These are phyloP conservation scores for Calephelis perditalis DNA, from an alignment of 2,888 invertebrate species.

Conservation along the genomic window DNA sequence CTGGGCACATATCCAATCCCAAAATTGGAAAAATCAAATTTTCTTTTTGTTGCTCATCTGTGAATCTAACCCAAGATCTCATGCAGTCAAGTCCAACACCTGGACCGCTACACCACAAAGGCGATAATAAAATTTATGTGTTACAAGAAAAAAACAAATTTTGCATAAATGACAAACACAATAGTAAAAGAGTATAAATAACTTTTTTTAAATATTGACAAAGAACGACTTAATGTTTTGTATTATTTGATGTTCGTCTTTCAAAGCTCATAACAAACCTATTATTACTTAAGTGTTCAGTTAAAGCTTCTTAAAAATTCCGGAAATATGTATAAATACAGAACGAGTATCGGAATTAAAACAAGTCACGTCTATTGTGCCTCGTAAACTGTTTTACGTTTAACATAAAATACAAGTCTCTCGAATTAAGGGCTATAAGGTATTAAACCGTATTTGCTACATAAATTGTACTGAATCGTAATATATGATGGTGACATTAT, in stretches of 20 bases:
- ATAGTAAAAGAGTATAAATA: too few relatives aligned
- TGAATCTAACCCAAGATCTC: too few relatives aligned
- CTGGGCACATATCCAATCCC: too few relatives aligned
- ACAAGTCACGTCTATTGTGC: constrained; percentile 29
- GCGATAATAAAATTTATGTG: too few relatives aligned
- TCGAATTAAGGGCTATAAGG: constrained; percentile 12
- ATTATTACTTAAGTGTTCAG: not conserved
- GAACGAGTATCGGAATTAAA: constrained; percentile 19
- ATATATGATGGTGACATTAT: too few relatives aligned
- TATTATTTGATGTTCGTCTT: not conserved
- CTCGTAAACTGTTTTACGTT: constrained; percentile 31
- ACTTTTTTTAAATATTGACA: too few relatives aligned
- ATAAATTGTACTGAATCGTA: constrained; percentile 11
- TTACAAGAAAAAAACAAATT: too few relatives aligned
- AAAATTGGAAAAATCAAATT: too few relatives aligned
- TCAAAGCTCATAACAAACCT: not conserved
- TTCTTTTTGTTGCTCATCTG: too few relatives aligned
- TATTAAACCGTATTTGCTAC: constrained; percentile 30
- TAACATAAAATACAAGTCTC: constrained; percentile 28
- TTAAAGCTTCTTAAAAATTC: constrained; percentile 9
- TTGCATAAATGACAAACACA: too few relatives aligned
- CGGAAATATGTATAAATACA: constrained; percentile 6
- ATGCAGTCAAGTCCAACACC: too few relatives aligned
- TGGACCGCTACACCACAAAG: too few relatives aligned
- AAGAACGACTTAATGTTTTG: not conserved